Conservation (phyloP, 2,113 vertebrate species). For the Misgurnus anguillicaudatus region DNA sequence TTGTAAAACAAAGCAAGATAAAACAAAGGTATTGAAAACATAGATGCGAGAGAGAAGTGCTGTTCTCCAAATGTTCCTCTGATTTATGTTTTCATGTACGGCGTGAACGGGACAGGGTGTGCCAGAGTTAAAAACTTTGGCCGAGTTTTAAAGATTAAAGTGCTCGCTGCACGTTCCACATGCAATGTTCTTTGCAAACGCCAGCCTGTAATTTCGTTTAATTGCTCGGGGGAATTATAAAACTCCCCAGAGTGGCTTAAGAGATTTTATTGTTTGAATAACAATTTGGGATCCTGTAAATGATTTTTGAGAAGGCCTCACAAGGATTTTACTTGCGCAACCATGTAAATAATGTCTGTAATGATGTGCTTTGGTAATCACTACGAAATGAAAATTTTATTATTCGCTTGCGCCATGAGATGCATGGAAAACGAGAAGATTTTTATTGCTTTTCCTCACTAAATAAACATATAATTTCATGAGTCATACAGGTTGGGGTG, state of each 20-base stretch:
- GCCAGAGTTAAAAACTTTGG: slow-evolving; percentile 45
- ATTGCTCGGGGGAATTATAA: slow-evolving; percentile 31
- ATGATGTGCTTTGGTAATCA: neutral
- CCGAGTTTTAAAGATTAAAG: slow-evolving; percentile 33
- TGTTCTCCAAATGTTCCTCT: slow-evolving; percentile 57
- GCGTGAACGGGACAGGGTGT: slow-evolving; percentile 48
- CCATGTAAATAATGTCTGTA: neutral
- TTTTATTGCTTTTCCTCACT: too few relatives aligned
- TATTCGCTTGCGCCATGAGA: too few relatives aligned
- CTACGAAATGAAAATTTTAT: neutral
- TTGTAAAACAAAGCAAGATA: neutral
- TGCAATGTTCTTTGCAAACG: slow-evolving; percentile 18
- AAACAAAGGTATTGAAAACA: slow-evolving; percentile 35
- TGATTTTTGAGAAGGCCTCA: neutral
- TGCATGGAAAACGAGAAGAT: too few relatives aligned
- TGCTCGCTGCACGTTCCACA: slow-evolving; percentile 44
- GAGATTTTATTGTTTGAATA: slow-evolving; percentile 24
- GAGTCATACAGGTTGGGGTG: too few relatives aligned
- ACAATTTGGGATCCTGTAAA: slow-evolving; percentile 19
- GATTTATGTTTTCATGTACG: slow-evolving; percentile 57
- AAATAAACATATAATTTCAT: too few relatives aligned
- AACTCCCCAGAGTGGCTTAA: slow-evolving; percentile 26
- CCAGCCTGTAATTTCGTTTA: slow-evolving; percentile 39
- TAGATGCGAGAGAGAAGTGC: slow-evolving; percentile 62
- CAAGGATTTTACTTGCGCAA: neutral